Base-by-base conservation (phyloP, 2,797 vertebrate species). In the Malacoctenus gilli region DNA sequence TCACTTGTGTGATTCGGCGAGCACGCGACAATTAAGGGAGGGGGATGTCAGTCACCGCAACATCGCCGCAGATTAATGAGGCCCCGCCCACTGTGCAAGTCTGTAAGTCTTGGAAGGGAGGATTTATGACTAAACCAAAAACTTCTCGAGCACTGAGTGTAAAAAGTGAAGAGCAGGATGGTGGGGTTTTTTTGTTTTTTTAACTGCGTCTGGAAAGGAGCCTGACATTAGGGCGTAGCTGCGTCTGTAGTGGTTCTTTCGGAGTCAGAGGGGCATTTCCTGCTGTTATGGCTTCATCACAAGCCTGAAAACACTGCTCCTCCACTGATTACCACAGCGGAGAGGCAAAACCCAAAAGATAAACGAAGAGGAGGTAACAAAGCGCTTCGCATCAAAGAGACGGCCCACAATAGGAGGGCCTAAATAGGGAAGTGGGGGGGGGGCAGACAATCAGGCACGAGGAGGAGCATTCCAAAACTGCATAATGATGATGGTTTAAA, bases 271-370 rank as follows among this genome's bases (percentile, higher is more conserved):
- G 38, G 21, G 30, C 12, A 61, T 82, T 83, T 85, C 75, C 80
- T 68, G 36, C 25, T 79, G 54, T 73, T 80, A 58, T 71, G 64
- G 31, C 63, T 76, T 57, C 23, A 28, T 65, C 25, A 21, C 13
- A 57, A 57, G 32, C 11, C 1, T 14, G 36, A 53, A 58, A 58
- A 37, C 21, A 39, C 64, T 70, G 59, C 3, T 9, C 69, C 49
- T 54, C 7, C 43, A 30, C 0, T 54, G 46, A 74, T 67, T 67
- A 53, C n/a, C n/a, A n/a, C 46, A 2, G 23, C 1, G 25, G 5
- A 28, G 25, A 28, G 4, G 4, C 25, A 2, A 28, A 5, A 28
- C 2, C 9, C 2, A 9, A 5, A 28, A 9, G 30, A 49, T 49
- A 66, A 59, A 41, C 20, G n/a, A 42, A 15, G 9, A 61, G 42